Conservation (phyloP, 2,113 vertebrate genomes). For the Dromiciops gliroides region DNA sequence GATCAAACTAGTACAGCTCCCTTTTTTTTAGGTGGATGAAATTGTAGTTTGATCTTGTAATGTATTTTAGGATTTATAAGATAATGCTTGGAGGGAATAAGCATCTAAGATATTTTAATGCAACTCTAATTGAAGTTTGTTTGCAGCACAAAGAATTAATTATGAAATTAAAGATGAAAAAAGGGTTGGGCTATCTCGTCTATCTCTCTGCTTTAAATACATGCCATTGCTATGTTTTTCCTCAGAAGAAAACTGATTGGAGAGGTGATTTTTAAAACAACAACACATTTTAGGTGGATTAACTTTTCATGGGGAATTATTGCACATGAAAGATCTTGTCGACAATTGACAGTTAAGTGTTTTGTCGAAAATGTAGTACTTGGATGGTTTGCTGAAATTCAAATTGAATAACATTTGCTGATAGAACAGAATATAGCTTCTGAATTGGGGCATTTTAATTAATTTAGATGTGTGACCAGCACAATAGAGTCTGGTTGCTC, state of each 20-base stretch:
- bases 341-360: not conserved
- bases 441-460: not conserved
- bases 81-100: not conserved
- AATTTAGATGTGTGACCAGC: not conserved
- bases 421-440: not conserved
- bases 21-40: slow-evolving; percentile 59
- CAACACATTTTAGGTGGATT: slow-evolving; percentile 41
- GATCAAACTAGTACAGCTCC: slow-evolving; percentile 14
- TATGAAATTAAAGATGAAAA: slow-evolving; percentile 52
- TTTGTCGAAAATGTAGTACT: not conserved
- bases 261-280: slow-evolving; percentile 48
- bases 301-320: slow-evolving; percentile 14
- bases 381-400: not conserved
- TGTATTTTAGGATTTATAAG: slow-evolving; percentile 29
- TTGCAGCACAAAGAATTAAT: slow-evolving; percentile 56
- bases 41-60: slow-evolving; percentile 58
- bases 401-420: not conserved
- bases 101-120: slow-evolving; percentile 52
- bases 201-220: slow-evolving; percentile 32
- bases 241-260: slow-evolving; percentile 41
- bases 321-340: slow-evolving; percentile 37
- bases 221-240: slow-evolving; percentile 39
- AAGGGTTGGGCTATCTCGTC: slow-evolving; percentile 19
- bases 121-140: slow-evolving; percentile 55
- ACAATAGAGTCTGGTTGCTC: not conserved